Conservation (phyloP, 2,113 vertebrate genomes). For the Ptilorrhoa leucosticta region DNA sequence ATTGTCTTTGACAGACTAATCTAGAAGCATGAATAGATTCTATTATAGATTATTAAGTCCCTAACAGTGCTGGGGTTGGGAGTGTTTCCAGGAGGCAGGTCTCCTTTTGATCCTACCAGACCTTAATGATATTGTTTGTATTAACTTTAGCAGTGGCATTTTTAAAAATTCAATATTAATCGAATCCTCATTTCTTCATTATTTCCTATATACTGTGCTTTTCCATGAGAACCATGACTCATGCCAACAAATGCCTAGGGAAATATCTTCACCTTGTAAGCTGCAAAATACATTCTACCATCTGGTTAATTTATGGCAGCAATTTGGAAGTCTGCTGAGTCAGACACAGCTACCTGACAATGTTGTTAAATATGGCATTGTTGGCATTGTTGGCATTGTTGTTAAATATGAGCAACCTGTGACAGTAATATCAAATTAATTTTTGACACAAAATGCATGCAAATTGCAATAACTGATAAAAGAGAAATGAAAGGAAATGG, state of each 20-base stretch:
- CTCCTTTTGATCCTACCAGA: not conserved
- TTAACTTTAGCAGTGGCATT: not conserved
- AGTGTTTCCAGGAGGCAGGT: not conserved
- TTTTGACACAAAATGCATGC: not conserved
- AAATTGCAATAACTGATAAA: not conserved
- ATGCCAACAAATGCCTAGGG: not conserved
- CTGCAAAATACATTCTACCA: not conserved
- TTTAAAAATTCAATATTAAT: not conserved
- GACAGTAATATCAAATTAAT: not conserved
- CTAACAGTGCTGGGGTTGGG: not conserved
- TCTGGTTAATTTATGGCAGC: not conserved
- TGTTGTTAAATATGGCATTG: not conserved
- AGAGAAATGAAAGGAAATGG: not conserved
- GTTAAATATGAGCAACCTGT: not conserved
- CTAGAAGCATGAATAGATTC: not conserved
- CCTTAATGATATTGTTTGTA: not conserved
- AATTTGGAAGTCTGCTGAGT: not conserved
- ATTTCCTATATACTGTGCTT: not conserved
- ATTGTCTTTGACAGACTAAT: constrained; percentile 38
- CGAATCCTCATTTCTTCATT: not conserved
- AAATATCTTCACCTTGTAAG: not conserved
- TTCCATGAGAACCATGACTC: not conserved
- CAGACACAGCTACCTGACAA: not conserved
- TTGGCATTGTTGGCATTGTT: not conserved
- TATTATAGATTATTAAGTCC: constrained; percentile 18